A percentile compares a stretch with the other conserved stretches of the same genome.
phyloP scores from a whole-genome alignment of 2,888 invertebrate species.

The Dryadula phaetusa region DNA sequence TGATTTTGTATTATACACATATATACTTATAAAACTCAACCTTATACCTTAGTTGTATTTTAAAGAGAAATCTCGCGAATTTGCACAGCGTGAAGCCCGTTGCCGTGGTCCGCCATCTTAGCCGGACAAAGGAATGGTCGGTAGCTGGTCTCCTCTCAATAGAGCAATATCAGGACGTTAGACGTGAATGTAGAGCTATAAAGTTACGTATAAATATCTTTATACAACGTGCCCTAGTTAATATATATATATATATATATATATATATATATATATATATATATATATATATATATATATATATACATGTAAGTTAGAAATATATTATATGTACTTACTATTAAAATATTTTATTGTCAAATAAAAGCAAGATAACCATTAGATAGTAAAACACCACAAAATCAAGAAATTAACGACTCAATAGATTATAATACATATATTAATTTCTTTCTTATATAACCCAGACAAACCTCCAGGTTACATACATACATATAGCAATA shows the following conservation, averaged over 20 bases:
- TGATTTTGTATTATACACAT: background rate
- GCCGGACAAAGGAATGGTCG: conserved; percentile 39
- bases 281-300: too few relatives aligned
- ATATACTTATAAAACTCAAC: background rate
- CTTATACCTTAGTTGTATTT: background rate
- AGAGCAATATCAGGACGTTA: conserved; percentile 23
- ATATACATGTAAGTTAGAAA: too few relatives aligned
- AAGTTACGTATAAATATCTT: background rate
- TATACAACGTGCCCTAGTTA: background rate
- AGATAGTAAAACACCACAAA: too few relatives aligned
- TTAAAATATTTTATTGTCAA: too few relatives aligned
- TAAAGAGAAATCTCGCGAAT: conserved; percentile 39
- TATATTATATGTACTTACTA: too few relatives aligned
- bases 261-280: too few relatives aligned
- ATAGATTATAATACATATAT: too few relatives aligned
- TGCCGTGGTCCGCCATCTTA: conserved; percentile 42
- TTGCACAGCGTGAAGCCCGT: conserved; percentile 39
- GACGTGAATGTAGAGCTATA: background rate
- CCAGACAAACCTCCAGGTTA: background rate
- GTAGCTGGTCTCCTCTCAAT: conserved; percentile 22
- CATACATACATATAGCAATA: conserved; percentile 14
- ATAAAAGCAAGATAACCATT: too few relatives aligned
- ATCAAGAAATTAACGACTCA: too few relatives aligned
- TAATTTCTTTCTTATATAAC: background rate
- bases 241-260: background rate